Conservation (phyloP, 2,113 vertebrate genomes). For the Penelope pileata region DNA sequence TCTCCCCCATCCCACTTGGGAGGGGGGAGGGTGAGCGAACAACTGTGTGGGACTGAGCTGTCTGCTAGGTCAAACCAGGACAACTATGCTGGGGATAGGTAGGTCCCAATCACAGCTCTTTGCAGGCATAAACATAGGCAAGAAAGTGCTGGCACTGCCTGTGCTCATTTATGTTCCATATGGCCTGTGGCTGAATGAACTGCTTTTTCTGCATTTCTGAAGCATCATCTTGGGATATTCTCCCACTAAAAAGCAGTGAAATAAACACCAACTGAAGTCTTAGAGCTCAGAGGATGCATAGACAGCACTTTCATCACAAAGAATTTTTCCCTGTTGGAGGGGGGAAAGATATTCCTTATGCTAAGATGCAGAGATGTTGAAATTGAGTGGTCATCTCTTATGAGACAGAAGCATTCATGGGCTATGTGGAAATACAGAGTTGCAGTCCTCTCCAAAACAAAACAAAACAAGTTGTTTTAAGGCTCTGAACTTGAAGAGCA, state of each 20-base stretch:
- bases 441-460: background rate
- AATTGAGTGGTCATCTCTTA: background rate
- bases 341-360: background rate
- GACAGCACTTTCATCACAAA: background rate
- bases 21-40: too few relatives aligned
- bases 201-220: background rate
- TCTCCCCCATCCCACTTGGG: too few relatives aligned
- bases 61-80: too few relatives aligned
- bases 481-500: background rate
- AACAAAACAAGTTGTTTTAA: background rate
- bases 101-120: background rate
- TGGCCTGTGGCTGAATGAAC: accelerated
- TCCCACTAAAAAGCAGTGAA: background rate
- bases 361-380: background rate
- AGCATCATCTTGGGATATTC: background rate
- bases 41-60: too few relatives aligned
- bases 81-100: background rate
- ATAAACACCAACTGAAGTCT: background rate
- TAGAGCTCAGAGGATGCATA: background rate
- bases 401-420: background rate
- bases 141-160: background rate
- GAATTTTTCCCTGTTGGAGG: background rate
- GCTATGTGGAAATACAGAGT: background rate
- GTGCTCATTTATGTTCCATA: background rate
- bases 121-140: accelerated